Percentiles rank a stretch among this genome's conserved stretches.
Conservation (phyloP, 2,113 vertebrate genomes). For the Gracilinanus agilis region DNA sequence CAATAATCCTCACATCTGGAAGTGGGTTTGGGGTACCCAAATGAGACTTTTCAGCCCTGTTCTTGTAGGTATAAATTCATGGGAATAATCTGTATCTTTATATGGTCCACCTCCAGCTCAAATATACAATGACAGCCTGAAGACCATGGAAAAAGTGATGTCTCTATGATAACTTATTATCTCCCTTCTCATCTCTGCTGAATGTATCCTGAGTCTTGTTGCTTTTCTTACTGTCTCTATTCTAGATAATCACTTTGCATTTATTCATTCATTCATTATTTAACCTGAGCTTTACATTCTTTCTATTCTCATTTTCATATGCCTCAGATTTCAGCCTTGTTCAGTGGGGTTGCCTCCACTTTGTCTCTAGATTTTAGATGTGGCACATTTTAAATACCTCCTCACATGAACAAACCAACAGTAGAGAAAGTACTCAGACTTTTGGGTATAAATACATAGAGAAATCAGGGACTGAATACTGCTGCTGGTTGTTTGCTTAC, state of each 20-base stretch:
- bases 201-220: slow-evolving; percentile 3
- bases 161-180: slow-evolving; percentile 15
- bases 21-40: background rate
- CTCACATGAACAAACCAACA: background rate
- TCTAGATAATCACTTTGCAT: slow-evolving; percentile 16
- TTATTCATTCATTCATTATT: slow-evolving; percentile 48
- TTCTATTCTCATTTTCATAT: slow-evolving; percentile 25
- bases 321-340: slow-evolving; percentile 19
- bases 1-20: background rate
- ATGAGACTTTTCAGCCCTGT: background rate
- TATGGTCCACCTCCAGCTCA: background rate
- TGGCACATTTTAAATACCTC: slow-evolving; percentile 15
- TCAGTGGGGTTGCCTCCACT: slow-evolving; percentile 24
- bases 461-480: slow-evolving; percentile 20
- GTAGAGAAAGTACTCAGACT: background rate
- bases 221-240: background rate
- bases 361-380: slow-evolving; percentile 10
- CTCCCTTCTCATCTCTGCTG: background rate
- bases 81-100: background rate
- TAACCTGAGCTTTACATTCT: slow-evolving; percentile 25
- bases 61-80: background rate
- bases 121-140: background rate
- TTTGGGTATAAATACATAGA: slow-evolving; percentile 19
- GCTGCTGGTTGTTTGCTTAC: background rate
- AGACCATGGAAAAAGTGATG: background rate